Evolutionary conservation across 2,888 invertebrate species (phyloP), one percentile per base, ranked within the genome.

Genomic region (Pandemis cinnamomeana): DNA sequence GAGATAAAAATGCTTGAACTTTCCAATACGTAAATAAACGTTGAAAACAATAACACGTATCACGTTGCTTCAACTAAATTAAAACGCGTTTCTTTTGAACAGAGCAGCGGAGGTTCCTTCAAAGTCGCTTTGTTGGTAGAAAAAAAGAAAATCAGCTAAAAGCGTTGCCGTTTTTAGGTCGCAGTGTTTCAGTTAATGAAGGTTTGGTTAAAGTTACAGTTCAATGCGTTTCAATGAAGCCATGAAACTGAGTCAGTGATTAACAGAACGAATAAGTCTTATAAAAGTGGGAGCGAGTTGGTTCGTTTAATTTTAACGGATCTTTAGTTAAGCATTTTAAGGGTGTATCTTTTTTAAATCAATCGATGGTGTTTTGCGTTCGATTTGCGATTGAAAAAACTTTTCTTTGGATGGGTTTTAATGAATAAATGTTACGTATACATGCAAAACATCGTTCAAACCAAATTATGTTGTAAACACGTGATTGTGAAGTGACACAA

Each of bases 81-180:
- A 20, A 66, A 67, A 51, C 63, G 44, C 46, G 48, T 20, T 63
- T 13, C 53, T 51, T 61, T 73, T 55, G 60, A 46, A 8, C n/a
- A 13, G 2, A 48, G 15, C 20, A 15, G 48, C 48, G 64, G 44
- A 63, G 42, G 64, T 60, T 72, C 15, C 51, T 15, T 44, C 71
- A 46, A 62, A 72, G 72, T 41, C 42, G 46, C 69, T 73, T 69
- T 73, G 51, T 66, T 60, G 48, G 51, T 73, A 36, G 55, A 62
- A 42, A 72, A 46, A 66, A 68, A 48, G 53, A n/a, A n/a, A 64
- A 73, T 70, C 73, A 42, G 60, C 69, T 73, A 58, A 51, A 42
- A 66, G 60, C 72, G 27, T 55, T 68, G 63, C 27, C 53, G 69
- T 72, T 61, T 70, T 61, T 70, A 70, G 69, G 73, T 70, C 73